phyloP scores from a whole-genome alignment of 2,113 vertebrate genomes.

The Picathartes gymnocephalus region DNA sequence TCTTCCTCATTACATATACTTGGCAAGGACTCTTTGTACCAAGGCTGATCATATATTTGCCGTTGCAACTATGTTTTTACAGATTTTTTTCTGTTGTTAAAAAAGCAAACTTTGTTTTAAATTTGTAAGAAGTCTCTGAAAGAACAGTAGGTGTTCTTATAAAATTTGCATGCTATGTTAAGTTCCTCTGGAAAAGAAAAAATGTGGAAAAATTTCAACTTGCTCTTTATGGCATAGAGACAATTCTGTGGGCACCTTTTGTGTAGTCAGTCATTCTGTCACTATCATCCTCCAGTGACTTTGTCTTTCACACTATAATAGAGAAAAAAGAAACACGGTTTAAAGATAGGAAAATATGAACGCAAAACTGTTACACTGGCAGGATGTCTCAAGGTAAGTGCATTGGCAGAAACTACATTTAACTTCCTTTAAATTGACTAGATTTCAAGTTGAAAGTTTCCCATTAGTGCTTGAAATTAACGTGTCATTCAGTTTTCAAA shows the following conservation, averaged over 20 bases:
- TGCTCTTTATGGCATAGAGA: neutral
- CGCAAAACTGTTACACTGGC: neutral
- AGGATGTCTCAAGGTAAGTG: constrained; percentile 32
- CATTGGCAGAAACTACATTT: constrained; percentile 35
- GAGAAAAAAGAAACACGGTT: neutral
- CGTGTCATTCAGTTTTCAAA: constrained; percentile 51
- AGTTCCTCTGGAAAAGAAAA: neutral
- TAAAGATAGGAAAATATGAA: constrained; percentile 26
- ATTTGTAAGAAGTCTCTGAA: neutral
- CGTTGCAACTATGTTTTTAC: neutral
- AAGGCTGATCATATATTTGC: neutral
- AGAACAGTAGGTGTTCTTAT: neutral
- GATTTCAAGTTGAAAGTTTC: constrained; percentile 52
- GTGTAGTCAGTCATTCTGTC: constrained; percentile 42
- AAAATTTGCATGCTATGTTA: neutral
- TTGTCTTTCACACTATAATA: constrained; percentile 22
- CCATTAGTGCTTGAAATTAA: constrained; percentile 61
- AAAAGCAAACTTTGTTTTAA: neutral
- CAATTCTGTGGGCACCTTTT: neutral
- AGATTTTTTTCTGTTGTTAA: neutral
- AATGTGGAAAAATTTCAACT: neutral
- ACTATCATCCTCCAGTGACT: constrained; percentile 8
- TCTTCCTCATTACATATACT: neutral
- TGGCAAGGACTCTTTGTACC: neutral
- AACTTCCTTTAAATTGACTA: constrained; percentile 37